A percentile compares a stretch with the other conserved stretches of the same genome.
phyloP scores from a whole-genome alignment of 2,113 vertebrate species.

The Campylomormyrus tamandua region DNA sequence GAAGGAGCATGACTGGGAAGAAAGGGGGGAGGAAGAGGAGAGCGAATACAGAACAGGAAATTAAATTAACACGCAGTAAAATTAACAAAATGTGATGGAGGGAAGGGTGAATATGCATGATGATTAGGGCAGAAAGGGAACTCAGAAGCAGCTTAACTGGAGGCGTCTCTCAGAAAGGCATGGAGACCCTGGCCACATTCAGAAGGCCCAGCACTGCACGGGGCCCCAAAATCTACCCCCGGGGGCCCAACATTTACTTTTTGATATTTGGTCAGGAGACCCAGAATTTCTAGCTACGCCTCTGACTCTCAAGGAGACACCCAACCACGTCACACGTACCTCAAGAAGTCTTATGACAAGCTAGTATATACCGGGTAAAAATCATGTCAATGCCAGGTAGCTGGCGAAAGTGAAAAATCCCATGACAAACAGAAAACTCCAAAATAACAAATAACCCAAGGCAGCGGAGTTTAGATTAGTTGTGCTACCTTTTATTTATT shows the following conservation, averaged over 20 bases:
- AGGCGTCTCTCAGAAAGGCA: not conserved
- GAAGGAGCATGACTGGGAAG: constrained; percentile 12
- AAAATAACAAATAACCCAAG: not conserved
- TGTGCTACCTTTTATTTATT: not conserved
- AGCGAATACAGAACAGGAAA: constrained; percentile 26
- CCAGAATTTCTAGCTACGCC: not conserved
- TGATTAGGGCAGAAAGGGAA: constrained; percentile 3
- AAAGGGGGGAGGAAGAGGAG: constrained; percentile 32
- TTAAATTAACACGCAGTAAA: not conserved
- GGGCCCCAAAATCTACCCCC: not conserved
- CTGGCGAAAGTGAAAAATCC: not conserved
- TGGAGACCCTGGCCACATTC: not conserved
- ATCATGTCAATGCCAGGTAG: not conserved
- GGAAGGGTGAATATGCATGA: not conserved
- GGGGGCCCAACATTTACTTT: not conserved
- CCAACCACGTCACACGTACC: not conserved
- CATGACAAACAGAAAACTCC: not conserved
- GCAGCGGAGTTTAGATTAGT: not conserved
- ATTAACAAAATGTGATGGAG: not conserved
- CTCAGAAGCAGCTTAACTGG: not conserved
- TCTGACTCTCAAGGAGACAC: not conserved
- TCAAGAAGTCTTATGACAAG: not conserved
- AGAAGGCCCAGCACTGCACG: not conserved
- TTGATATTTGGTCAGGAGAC: not conserved
- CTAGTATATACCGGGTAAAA: not conserved